Evolutionary conservation across 2,888 invertebrate species (phyloP).

Genomic region (Mesochorus sp.): DNA sequence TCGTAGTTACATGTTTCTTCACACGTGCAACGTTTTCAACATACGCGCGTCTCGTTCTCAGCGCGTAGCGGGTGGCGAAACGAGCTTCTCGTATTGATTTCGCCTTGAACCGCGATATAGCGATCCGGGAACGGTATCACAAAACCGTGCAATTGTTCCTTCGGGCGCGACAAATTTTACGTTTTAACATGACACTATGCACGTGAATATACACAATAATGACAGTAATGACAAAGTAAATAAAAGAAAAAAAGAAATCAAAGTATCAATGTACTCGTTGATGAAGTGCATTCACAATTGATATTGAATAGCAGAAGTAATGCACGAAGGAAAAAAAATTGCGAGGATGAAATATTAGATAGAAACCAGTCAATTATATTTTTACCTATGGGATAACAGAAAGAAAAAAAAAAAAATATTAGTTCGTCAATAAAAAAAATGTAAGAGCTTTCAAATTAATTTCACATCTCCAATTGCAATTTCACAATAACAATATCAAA

Average conservation of each 20-base stretch:
- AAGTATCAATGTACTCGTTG: neutral
- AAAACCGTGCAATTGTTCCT: conserved; percentile 42
- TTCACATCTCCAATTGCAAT: too few relatives aligned
- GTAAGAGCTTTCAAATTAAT: too few relatives aligned
- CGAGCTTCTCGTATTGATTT: conserved; percentile 62
- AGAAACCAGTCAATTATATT: too few relatives aligned
- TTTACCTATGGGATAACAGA: too few relatives aligned
- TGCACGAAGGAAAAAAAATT: neutral
- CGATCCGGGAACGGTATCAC: conserved; percentile 50
- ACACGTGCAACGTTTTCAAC: conserved; percentile 35
- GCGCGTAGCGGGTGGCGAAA: conserved; percentile 59
- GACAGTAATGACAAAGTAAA: neutral
- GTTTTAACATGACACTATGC: conserved; percentile 10
- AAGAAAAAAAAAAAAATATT: neutral
- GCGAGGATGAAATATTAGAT: neutral
- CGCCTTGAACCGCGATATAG: conserved; percentile 60
- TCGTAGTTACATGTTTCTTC: conserved; percentile 38
- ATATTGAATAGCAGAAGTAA: neutral
- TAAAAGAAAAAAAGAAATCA: neutral
- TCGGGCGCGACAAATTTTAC: conserved; percentile 45
- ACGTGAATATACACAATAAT: conserved; percentile 5
- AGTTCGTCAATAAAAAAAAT: too few relatives aligned
- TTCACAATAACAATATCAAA: too few relatives aligned
- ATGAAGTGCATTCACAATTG: neutral
- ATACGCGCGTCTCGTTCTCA: conserved; percentile 45